Conservation (phyloP, 2,888 invertebrate genomes). For the Pyrochroa serraticornis region DNA sequence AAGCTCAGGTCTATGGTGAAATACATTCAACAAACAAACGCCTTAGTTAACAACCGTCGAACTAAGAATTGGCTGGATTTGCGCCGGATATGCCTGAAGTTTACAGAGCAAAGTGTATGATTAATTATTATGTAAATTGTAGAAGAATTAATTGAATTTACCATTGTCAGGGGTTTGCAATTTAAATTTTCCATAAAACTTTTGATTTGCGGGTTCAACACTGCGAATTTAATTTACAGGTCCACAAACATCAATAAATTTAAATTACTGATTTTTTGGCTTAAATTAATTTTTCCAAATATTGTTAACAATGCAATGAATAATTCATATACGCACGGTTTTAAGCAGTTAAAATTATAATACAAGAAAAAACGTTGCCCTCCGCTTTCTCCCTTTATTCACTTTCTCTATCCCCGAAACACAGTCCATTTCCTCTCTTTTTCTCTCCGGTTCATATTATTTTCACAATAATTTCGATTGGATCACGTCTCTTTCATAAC, state of each 20-base stretch:
- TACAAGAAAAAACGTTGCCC: no score
- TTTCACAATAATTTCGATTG: no score
- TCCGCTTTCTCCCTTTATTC: no score
- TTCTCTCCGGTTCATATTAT: no score
- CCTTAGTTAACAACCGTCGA: conserved; percentile 14
- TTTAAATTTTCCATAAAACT: conserved; percentile 19
- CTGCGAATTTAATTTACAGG: conserved; percentile 8
- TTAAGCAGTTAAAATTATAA: no score
- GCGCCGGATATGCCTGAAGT: conserved; percentile 4
- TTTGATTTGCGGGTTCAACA: conserved; percentile 22
- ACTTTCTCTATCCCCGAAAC: no score
- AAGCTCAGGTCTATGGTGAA: not conserved
- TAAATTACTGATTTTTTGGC: not conserved
- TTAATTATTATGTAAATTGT: conserved; percentile 30
- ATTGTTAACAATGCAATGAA: no score
- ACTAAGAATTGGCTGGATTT: conserved; percentile 13
- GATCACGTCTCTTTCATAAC: no score
- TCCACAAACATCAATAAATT: not conserved
- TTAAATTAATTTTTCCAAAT: no score
- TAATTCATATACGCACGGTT: no score
- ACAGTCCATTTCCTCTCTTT: no score
- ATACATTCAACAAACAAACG: conserved; percentile 16
- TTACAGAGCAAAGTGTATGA: conserved; percentile 20
- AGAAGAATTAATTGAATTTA: conserved; percentile 29
- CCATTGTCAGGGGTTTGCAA: conserved; percentile 21